A percentile compares a stretch with the other conserved stretches of the same genome.
Evolutionary conservation across 2,888 invertebrate genomes (phyloP).

Genomic region (Lasioglossum pauxillum): DNA sequence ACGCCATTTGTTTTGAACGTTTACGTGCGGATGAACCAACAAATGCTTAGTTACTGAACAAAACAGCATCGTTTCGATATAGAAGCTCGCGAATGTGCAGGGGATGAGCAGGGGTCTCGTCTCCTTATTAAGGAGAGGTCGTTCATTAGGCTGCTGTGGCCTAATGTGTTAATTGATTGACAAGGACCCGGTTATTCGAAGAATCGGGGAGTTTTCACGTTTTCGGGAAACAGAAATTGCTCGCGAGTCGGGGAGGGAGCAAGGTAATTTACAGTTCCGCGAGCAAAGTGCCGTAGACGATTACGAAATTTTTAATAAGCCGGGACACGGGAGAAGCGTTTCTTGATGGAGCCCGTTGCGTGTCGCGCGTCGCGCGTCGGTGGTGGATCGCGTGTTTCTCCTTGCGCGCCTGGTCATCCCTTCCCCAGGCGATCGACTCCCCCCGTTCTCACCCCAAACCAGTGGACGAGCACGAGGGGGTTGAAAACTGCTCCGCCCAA

Average conservation of each 20-base stretch:
- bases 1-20: no score
- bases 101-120: no score
- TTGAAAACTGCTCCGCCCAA: slow-evolving; percentile 79
- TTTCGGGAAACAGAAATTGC: neutral
- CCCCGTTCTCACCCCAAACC: slow-evolving; percentile 48
- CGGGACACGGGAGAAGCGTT: slow-evolving; percentile 73
- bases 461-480: slow-evolving; percentile 67
- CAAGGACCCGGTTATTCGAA: neutral
- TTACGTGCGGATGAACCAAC: neutral
- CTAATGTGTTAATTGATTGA: neutral
- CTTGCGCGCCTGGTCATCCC: slow-evolving; percentile 57
- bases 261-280: slow-evolving; percentile 24
- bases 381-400: slow-evolving; percentile 40
- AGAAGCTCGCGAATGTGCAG: no score
- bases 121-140: neutral
- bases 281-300: slow-evolving; percentile 49
- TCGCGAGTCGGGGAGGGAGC: neutral
- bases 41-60: neutral
- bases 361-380: neutral
- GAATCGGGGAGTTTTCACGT: neutral
- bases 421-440: slow-evolving; percentile 46
- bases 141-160: neutral
- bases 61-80: neutral
- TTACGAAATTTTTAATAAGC: slow-evolving; percentile 78
- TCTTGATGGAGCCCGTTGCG: slow-evolving; percentile 71